Percentiles rank a stretch among this genome's conserved stretches.
phyloP scores from a whole-genome alignment of 2,888 invertebrate genomes.

The Coelinius sp. region DNA sequence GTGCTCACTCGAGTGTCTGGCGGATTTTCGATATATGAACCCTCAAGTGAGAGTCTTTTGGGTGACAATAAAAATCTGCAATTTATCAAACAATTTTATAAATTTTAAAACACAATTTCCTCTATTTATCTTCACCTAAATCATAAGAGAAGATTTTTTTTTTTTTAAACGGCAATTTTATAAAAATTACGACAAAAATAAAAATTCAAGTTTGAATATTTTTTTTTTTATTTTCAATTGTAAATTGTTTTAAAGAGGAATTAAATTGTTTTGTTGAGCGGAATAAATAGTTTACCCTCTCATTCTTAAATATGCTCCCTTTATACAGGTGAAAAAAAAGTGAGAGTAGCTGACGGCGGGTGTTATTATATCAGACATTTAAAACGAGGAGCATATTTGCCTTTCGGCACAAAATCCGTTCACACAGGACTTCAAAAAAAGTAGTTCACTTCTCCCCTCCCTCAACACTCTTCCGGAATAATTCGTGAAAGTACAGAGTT shows the following conservation, averaged over 20 bases:
- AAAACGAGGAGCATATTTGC: background rate
- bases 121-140: background rate
- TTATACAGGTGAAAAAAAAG: background rate
- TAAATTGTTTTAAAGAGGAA: too few relatives aligned
- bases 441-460: background rate
- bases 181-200: too few relatives aligned
- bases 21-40: constrained; percentile 8
- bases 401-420: background rate
- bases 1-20: background rate
- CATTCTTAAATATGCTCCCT: too few relatives aligned
- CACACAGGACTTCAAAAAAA: background rate
- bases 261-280: too few relatives aligned
- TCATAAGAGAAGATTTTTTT: background rate
- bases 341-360: background rate
- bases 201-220: too few relatives aligned
- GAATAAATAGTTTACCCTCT: too few relatives aligned
- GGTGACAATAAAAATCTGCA: background rate
- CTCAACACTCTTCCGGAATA: constrained; percentile 21
- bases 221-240: too few relatives aligned
- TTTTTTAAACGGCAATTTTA: too few relatives aligned
- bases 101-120: background rate
- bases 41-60: background rate
- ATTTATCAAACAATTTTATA: background rate
- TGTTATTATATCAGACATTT: background rate
- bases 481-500: constrained; percentile 33